Evolutionary conservation across 2,888 invertebrate genomes (phyloP).

Genomic region (Drosophila anceps): DNA sequence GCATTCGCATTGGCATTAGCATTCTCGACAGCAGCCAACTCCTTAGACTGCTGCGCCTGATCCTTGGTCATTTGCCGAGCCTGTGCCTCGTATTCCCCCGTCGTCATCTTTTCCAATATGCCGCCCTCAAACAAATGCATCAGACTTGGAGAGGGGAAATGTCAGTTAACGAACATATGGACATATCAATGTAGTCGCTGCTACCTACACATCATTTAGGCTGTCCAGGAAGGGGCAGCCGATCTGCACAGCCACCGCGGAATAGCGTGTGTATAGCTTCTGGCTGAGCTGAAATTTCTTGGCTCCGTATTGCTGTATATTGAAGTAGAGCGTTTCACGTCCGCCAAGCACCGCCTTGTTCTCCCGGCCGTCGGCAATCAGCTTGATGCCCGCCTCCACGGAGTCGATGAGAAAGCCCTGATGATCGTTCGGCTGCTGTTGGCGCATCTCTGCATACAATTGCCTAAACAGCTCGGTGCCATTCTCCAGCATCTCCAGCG

Average conservation of each 20-base stretch:
- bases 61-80: conserved; percentile 86
- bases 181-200: not conserved
- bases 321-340: conserved; percentile 91
- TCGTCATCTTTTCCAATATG: conserved; percentile 91
- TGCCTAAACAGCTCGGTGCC: conserved; percentile 91
- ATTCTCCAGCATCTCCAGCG: conserved; percentile 90
- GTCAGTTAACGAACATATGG: no score
- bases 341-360: conserved; percentile 89
- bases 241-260: conserved; percentile 91
- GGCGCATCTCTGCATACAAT: conserved; percentile 89
- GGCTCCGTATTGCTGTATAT: conserved; percentile 90
- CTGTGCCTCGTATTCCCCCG: conserved; percentile 90
- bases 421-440: conserved; percentile 83
- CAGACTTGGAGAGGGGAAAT: conserved; percentile 85
- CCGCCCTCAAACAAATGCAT: conserved; percentile 92
- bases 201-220: conserved; percentile 89
- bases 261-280: conserved; percentile 91
- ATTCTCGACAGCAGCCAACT: conserved; percentile 44
- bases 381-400: conserved; percentile 89
- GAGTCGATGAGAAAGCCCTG: conserved; percentile 88
- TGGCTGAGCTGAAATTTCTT: conserved; percentile 89
- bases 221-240: conserved; percentile 91
- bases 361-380: conserved; percentile 88
- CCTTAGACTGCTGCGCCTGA: conserved; percentile 49
- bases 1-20: conserved; percentile 63